Evolutionary conservation across 2,797 vertebrate genomes (phyloP).

Genomic region (Melanotaenia trifasciata): DNA sequence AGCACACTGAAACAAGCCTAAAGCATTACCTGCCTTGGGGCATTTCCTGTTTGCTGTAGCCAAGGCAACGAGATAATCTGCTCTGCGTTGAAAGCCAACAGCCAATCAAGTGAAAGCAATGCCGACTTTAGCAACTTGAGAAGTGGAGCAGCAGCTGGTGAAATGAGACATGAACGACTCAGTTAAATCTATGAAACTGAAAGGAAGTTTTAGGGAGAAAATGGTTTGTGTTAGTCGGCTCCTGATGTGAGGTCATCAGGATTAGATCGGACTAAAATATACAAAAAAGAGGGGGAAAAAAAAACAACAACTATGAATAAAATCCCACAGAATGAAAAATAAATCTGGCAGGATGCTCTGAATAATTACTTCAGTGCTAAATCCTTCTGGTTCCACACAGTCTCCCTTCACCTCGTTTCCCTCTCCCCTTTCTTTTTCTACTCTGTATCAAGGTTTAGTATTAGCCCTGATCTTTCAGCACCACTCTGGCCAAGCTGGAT

Average conservation of each 20-base stretch:
- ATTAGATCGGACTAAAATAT: neutral
- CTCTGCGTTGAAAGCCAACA: constrained; percentile 50
- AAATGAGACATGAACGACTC: constrained; percentile 29
- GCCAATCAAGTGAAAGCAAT: constrained; percentile 55
- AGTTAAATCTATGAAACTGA: constrained; percentile 31
- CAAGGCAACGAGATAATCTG: constrained; percentile 76
- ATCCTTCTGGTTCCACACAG: constrained; percentile 5
- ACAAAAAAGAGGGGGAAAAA: constrained; percentile 21
- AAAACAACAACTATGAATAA: constrained; percentile 25
- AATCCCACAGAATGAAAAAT: constrained; percentile 49
- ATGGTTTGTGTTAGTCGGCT: constrained; percentile 35
- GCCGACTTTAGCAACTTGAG: constrained; percentile 54
- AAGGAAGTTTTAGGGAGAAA: constrained; percentile 18
- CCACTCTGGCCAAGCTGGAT: constrained; percentile 53
- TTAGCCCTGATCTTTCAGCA: constrained; percentile 70
- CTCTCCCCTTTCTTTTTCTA: constrained; percentile 26
- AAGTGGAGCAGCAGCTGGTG: constrained; percentile 74
- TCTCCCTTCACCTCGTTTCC: neutral
- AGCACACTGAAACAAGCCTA: constrained; percentile 59
- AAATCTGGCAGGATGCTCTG: constrained; percentile 37
- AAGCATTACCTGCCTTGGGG: constrained; percentile 74
- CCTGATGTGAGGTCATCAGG: constrained; percentile 6
- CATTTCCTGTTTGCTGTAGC: constrained; percentile 82
- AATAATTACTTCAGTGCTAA: constrained; percentile 30
- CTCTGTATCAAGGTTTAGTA: constrained; percentile 39